Conservation (phyloP, 2,113 vertebrate genomes). For the Tenrec ecaudatus region DNA sequence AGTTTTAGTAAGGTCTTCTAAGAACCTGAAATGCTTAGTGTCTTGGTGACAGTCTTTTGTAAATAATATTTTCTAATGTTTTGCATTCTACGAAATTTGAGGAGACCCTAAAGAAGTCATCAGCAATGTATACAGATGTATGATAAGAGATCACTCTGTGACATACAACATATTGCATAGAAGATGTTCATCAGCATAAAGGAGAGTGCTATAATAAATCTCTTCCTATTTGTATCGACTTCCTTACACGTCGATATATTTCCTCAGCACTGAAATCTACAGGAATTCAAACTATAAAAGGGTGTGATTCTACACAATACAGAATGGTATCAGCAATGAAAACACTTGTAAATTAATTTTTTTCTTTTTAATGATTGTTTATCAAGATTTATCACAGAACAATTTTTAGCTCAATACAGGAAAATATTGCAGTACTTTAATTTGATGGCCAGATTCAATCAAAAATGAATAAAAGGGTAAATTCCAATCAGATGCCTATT, state of each 20-base stretch:
- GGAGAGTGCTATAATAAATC: not conserved
- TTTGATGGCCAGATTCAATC: not conserved
- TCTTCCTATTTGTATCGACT: not conserved
- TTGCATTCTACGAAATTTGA: slow-evolving; percentile 16
- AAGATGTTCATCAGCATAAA: not conserved
- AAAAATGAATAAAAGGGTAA: not conserved
- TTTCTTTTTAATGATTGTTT: slow-evolving; percentile 39
- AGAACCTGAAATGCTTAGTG: not conserved
- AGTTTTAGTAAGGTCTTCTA: slow-evolving; percentile 1
- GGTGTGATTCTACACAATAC: not conserved
- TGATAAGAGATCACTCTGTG: not conserved
- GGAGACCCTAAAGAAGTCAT: not conserved
- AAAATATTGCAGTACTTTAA: not conserved
- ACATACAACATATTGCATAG: not conserved
- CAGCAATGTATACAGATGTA: not conserved
- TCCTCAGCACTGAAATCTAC: not conserved
- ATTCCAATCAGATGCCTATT: not conserved
- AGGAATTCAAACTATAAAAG: slow-evolving; percentile 22
- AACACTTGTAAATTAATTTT: slow-evolving; percentile 10
- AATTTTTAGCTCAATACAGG: not conserved
- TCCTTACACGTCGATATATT: not conserved
- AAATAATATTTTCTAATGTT: slow-evolving; percentile 19
- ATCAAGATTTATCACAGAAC: not conserved
- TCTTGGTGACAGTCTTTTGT: not conserved
- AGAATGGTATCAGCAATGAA: not conserved